These are phyloP conservation scores for Chymomyza costata DNA, from an alignment of 1,140 invertebrate species.

Conservation along the genomic window DNA sequence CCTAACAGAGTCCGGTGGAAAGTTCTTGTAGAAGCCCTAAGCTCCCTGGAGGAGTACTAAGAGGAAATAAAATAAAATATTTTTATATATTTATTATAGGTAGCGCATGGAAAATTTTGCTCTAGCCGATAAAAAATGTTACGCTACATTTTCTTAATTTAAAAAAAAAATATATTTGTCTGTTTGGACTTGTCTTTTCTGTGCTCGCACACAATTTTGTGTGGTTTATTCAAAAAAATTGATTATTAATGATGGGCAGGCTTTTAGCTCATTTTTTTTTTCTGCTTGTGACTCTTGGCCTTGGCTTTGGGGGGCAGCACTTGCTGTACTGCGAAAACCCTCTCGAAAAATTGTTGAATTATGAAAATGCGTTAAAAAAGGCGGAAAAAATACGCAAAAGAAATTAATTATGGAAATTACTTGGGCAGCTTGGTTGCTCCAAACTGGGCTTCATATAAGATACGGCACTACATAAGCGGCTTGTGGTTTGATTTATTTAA, in stretches of 20 bases:
- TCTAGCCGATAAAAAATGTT: too few relatives aligned
- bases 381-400: conserved; percentile 46
- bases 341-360: conserved; percentile 31
- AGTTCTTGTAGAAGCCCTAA: too few relatives aligned
- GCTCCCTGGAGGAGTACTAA: too few relatives aligned
- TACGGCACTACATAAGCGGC: conserved; percentile 55
- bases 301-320: too few relatives aligned
- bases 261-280: conserved; percentile 4
- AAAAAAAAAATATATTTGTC: neutral
- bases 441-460: too few relatives aligned
- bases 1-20: too few relatives aligned
- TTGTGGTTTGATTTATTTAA: conserved; percentile 70
- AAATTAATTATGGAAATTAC: conserved; percentile 75
- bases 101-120: too few relatives aligned
- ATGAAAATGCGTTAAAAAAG: conserved; percentile 46
- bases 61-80: too few relatives aligned
- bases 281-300: too few relatives aligned
- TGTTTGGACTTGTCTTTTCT: conserved; percentile 10
- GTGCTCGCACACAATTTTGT: neutral
- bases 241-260: conserved; percentile 43
- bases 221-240: conserved; percentile 25
- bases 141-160: too few relatives aligned
- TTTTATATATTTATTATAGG: too few relatives aligned
- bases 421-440: conserved; percentile 33
- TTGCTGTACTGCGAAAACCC: too few relatives aligned